These are phyloP conservation scores for Neoseiulus cucumeris DNA, from an alignment of 1,140 invertebrate species.

Conservation along the genomic window DNA sequence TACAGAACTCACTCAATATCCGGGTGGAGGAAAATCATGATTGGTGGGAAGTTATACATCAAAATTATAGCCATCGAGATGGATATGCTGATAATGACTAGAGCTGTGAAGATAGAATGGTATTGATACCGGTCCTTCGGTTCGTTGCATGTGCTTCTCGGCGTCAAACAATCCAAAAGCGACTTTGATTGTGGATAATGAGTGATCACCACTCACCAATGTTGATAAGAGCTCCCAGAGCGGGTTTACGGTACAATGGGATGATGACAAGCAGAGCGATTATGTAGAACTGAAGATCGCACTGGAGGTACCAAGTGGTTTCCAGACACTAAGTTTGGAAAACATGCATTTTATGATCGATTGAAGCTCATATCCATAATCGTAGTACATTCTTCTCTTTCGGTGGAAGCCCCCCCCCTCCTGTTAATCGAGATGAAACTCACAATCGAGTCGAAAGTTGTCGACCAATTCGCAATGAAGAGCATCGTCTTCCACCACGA, in stretches of 20 bases:
- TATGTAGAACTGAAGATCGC: neutral
- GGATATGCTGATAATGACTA: neutral
- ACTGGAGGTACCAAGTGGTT: neutral
- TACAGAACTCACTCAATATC: neutral
- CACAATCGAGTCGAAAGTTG: neutral
- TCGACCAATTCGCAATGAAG: conserved; percentile 12
- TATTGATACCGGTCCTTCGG: too few species aligned
- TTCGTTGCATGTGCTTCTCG: too few species aligned
- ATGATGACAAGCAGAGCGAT: neutral
- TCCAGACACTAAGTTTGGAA: neutral
- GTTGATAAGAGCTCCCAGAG: neutral
- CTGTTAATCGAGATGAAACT: too few species aligned
- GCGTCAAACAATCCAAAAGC: too few species aligned
- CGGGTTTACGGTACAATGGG: neutral
- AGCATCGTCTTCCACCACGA: conserved; percentile 12
- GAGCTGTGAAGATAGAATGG: neutral
- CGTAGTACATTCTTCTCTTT: neutral
- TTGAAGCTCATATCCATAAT: neutral
- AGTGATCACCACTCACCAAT: neutral
- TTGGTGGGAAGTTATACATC: neutral
- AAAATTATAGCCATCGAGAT: neutral
- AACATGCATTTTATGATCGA: neutral
- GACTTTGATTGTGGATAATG: neutral
- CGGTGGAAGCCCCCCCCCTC: too few species aligned
- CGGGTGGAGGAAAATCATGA: conserved; percentile 9